These are phyloP conservation scores for Nemotelus pantherinus DNA, from an alignment of 2,888 invertebrate species.

Conservation along the genomic window DNA sequence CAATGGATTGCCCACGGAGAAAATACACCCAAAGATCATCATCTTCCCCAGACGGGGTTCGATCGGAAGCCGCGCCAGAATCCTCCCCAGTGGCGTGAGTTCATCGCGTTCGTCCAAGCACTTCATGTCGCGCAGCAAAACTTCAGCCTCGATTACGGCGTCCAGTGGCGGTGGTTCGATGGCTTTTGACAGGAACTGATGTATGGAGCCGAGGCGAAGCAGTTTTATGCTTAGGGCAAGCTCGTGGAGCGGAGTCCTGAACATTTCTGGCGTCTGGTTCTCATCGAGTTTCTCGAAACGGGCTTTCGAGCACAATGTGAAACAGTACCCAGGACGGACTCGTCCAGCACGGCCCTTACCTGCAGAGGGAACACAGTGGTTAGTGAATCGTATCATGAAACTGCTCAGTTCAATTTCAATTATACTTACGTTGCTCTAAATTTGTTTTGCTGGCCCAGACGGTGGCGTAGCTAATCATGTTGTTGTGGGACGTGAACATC, in stretches of 20 bases:
- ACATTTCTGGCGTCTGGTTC: constrained; percentile 96
- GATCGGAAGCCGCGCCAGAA: constrained; percentile 93
- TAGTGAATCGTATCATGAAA: not conserved
- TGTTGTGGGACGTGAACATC: constrained; percentile 96
- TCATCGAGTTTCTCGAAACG: constrained; percentile 81
- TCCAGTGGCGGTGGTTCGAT: constrained; percentile 97
- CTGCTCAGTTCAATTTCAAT: not conserved
- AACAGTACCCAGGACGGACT: constrained; percentile 92
- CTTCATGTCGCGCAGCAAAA: constrained; percentile 82
- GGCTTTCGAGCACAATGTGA: constrained; percentile 86
- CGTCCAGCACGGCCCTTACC: constrained; percentile 95
- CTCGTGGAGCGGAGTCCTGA: constrained; percentile 96
- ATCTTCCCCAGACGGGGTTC: constrained; percentile 97
- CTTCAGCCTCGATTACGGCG: constrained; percentile 98
- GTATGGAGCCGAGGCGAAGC: constrained; percentile 88
- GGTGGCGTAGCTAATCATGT: constrained; percentile 98
- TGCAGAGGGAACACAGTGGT: constrained; percentile 52
- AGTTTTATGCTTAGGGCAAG: constrained; percentile 89
- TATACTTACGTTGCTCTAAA: constrained; percentile 77
- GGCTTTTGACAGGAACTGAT: constrained; percentile 93
- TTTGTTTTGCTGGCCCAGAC: constrained; percentile 96
- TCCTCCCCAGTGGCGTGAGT: constrained; percentile 90
- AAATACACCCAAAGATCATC: constrained; percentile 93
- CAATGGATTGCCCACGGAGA: constrained; percentile 89
- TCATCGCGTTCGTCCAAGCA: constrained; percentile 89